Base-by-base conservation (phyloP, 1,140 invertebrate genomes). In the Ips typographus region DNA sequence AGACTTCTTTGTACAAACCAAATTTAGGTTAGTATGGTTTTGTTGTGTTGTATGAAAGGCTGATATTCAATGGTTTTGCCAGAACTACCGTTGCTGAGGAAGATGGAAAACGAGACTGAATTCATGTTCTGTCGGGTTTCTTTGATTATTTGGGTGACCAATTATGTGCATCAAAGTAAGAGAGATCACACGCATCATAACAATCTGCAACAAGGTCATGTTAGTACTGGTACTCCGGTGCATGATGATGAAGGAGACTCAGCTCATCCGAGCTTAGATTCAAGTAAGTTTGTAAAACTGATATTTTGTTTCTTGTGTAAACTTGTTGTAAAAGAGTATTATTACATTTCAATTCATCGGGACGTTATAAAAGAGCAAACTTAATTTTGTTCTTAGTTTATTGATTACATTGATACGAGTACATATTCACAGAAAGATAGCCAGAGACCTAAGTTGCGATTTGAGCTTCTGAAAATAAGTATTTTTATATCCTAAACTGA, bases 81-180 rank as follows among this genome's bases (percentile, higher is more conserved):
- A 85, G 85, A 87, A 74, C 78, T 89, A 67, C 86, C 87, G 58
- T 81, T 85, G 6, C 82, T 83, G 44, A 77, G 81, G 65, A 82
- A 80, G 71, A 82, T 80, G 52, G 84, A 85, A 72, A 80, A 87
- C 73, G 85, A 91, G 75, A 89, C 84, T 81, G 86, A 89, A 84
- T 86, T 86, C 80, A 79, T 88, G 41, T 74, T 91, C 71, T 93
- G 91, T 74, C 87, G 94, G 77, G 93, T 95, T 40, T 89, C 89
- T 37, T 83, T 96, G 5, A 92, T 96, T 47, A 94, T 94, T 82
- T 96, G 94, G 94, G 83, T 96, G 0, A 89, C 93, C 0, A 92
- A 86, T 74, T 94, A 92, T 75, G 92, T 91, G 1, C 91, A 95
- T 52, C 77, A 77, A 52, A 65, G 69, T 5, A 79, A 73, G 47